Base-by-base conservation (phyloP, 2,113 vertebrate species). In the Cinclus mexicanus region DNA sequence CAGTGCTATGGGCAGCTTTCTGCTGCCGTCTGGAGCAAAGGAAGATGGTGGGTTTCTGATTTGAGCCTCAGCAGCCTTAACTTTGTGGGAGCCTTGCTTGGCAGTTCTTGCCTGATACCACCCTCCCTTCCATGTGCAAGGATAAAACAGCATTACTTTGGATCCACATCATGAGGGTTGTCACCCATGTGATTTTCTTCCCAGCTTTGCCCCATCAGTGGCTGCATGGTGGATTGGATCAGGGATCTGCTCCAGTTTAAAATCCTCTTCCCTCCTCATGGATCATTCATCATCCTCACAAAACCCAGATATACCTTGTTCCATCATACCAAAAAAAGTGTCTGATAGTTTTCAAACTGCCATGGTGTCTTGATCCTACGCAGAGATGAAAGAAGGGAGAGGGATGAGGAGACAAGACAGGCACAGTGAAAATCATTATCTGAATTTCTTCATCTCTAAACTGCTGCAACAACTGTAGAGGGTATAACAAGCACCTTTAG, bases 1-100 rank as follows among this genome's bases (percentile, higher is more conserved):
- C 26, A 29, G 14, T 12, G 35, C 22, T 2, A 13, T 0, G 0
- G 25, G 33, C 8, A 10, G 5, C 11, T 42, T 84, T 74, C 55
- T 77, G 64, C n/a, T 74, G 11, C 74, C 5, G 3, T 0, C 1
- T n/a, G 60, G 50, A 44, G 50, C 21, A 49, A 44, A 57, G 19
- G n/a, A 71, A 44, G 14, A 3, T 4, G 7, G 14, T 5, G 3
- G 55, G 46, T 12, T n/a, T 75, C n/a, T 55, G 39, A 67, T 41
- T 6, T 71, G 14, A 75, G 65, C 16, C 28, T 90, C 24, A 8
- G 56, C 46, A 75, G 44, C 49, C 11, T 92, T 37, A 67, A 23
- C 21, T 84, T 25, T 41, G 31, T 56, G 55, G 8, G 23, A 4
- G 3, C n/a, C 49, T 77, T 1, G 1, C 44, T 39, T 20, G 6